Evolutionary conservation across 2,113 vertebrate genomes (phyloP).

Genomic region (Austrofundulus limnaeus): DNA sequence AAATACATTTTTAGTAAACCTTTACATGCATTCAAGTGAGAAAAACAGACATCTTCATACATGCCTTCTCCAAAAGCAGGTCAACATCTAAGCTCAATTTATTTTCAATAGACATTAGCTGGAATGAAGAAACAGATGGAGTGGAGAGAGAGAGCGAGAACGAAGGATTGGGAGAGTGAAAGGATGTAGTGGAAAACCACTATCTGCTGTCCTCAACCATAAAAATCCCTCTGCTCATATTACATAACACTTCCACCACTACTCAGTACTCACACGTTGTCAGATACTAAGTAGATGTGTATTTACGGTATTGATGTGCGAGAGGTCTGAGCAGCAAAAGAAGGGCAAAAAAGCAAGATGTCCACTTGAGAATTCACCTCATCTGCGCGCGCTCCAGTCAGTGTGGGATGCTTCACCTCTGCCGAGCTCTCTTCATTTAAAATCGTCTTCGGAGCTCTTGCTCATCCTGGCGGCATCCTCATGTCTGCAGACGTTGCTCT

Average conservation of each 20-base stretch:
- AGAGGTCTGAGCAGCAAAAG: conserved; percentile 16
- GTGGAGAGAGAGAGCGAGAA: conserved; percentile 7
- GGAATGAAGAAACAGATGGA: conserved; percentile 20
- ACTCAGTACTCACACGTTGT: conserved; percentile 20
- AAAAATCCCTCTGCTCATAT: conserved; percentile 47
- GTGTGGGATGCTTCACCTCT: conserved; percentile 49
- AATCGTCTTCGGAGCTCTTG: conserved; percentile 49
- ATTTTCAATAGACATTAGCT: conserved; percentile 67
- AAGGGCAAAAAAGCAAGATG: conserved; percentile 28
- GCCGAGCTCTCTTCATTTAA: conserved; percentile 59
- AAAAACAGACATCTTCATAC: conserved; percentile 28
- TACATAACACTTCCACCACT: conserved; percentile 53
- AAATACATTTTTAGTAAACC: conserved; percentile 1
- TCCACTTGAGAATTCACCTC: conserved; percentile 43
- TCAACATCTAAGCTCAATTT: conserved; percentile 61
- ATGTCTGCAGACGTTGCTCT: conserved; percentile 25
- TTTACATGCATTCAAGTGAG: conserved; percentile 10
- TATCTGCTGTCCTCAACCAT: conserved; percentile 44
- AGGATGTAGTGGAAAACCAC: conserved; percentile 51
- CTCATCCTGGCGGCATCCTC: conserved; percentile 25
- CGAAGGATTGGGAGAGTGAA: conserved; percentile 32
- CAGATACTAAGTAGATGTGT: conserved; percentile 21
- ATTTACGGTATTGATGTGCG: conserved; percentile 16
- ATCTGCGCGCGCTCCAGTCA: conserved; percentile 29
- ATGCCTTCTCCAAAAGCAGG: conserved; percentile 41